phyloP scores from a whole-genome alignment of 35 echinoderm and acorn worm genomes.

The Patiria miniata region DNA sequence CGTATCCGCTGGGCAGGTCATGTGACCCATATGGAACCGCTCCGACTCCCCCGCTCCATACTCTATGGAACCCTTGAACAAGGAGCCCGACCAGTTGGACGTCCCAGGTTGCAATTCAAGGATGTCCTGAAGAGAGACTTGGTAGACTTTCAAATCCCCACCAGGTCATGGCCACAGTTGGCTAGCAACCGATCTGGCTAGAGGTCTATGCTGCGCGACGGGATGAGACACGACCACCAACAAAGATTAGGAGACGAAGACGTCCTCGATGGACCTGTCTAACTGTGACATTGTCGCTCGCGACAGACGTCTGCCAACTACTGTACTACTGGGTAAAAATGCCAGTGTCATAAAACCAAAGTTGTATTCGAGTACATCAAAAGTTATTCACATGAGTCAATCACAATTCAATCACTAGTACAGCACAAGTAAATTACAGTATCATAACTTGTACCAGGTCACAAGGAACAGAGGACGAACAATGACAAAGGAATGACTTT shows the following conservation, averaged over 20 bases:
- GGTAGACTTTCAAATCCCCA: conserved; percentile 15
- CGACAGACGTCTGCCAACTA: background rate
- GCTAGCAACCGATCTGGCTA: conserved; percentile 8
- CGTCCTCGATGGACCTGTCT: background rate
- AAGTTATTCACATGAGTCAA: too few relatives aligned
- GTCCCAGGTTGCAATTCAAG: background rate
- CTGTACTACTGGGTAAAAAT: too few relatives aligned
- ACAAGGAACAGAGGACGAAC: too few relatives aligned
- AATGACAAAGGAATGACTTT: too few relatives aligned
- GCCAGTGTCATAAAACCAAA: too few relatives aligned
- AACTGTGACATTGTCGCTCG: too few relatives aligned
- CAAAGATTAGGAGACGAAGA: conserved; percentile 23
- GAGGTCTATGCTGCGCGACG: conserved; percentile 7
- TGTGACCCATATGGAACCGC: conserved; percentile 19
- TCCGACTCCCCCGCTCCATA: conserved; percentile 11
- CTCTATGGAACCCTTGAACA: conserved; percentile 32
- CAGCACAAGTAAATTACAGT: too few relatives aligned
- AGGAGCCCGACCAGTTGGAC: conserved; percentile 4
- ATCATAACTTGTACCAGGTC: too few relatives aligned
- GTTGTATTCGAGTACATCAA: too few relatives aligned
- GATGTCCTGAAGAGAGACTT: too few relatives aligned
- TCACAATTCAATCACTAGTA: too few relatives aligned
- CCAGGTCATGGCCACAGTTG: conserved; percentile 18
- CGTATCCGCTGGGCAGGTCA: conserved; percentile 34
- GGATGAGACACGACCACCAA: conserved; percentile 30